Base-by-base conservation (phyloP, 2,888 invertebrate genomes). In the Eilema sororculum region DNA sequence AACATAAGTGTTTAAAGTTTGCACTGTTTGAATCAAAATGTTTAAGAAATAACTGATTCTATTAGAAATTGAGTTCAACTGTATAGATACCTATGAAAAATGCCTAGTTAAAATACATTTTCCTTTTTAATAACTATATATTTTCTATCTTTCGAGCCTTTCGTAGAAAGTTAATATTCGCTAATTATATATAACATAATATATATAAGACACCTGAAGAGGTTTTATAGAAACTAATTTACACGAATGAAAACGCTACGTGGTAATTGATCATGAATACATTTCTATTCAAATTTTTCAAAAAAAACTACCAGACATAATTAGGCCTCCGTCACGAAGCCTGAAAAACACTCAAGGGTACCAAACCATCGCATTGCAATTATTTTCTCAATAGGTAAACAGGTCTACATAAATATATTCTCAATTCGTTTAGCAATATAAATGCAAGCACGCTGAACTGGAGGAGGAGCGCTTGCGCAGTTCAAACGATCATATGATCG, bases 401-500 rank as follows among this genome's bases (percentile, higher is more conserved):
- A n/a, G 8, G 9, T 46, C 20, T 5, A 46, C 46, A 20, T 46
- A 46, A 46, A 46, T 20, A 20, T 46, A 46, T 46, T 46, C 41
- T 61, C 22, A 33, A 22, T 33, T 24, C 22, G 24, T 59, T 57
- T n/a, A 56, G 52, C 24, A 41, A 61, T 62, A 61, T 62, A 70
- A 65, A 69, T 57, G 46, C 57, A 41, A 24, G 24, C 16, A 56
- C 20, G 20, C 22, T n/a, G 8, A 20, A 10, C 46, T 58, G 6
- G 59, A n/a, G 6, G 59, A n/a, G 10, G 41, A 41, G 30, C 25
- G 52, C 59, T 25, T 60, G 59, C 22, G 22, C 60, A 37, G 46
- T 62, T 58, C 57, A 70, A 62, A 62, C 61, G 57, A 41, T 62
- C 69, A 58, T 30, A 28, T 66, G 65, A 66, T 66, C 69, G 46